These are phyloP conservation scores for Vipera latastei DNA, from an alignment of 2,797 vertebrate genomes.

Conservation along the genomic window DNA sequence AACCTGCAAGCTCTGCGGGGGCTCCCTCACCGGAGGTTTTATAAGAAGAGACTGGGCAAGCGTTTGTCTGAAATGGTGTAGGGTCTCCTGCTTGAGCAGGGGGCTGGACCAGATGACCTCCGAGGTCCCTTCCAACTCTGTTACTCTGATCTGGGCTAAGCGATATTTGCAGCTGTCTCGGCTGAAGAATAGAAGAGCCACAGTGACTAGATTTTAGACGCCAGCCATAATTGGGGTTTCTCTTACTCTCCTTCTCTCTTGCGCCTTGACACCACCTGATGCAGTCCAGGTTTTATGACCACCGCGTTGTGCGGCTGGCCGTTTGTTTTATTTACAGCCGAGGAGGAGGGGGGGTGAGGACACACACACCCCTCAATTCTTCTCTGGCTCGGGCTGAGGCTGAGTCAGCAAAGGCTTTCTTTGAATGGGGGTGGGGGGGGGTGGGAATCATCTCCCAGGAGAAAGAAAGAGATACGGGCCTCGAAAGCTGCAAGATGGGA, in stretches of 20 bases:
- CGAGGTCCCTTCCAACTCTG: neutral
- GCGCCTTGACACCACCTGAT: slow-evolving; percentile 23
- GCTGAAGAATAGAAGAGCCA: neutral
- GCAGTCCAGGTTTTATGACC: slow-evolving; percentile 33
- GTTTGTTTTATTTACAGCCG: slow-evolving; percentile 50
- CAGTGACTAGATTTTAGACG: neutral
- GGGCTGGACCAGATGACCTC: neutral
- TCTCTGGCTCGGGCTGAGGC: neutral
- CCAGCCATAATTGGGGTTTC: slow-evolving; percentile 22
- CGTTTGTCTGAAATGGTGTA: neutral
- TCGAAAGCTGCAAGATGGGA: rapidly evolving
- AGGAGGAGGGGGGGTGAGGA: neutral
- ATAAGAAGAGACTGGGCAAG: too few species aligned
- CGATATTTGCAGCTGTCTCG: neutral
- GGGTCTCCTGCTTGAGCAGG: neutral
- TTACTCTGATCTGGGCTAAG: neutral
- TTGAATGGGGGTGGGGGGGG: rapidly evolving
- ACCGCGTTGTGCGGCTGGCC: slow-evolving; percentile 4
- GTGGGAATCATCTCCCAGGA: slow-evolving; percentile 8
- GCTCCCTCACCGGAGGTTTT: too few species aligned
- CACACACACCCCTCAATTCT: neutral
- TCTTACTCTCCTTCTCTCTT: neutral
- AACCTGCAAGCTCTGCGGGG: neutral
- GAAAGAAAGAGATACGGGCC: neutral
- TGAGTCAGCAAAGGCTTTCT: slow-evolving; percentile 52